Evolutionary conservation across 2,797 vertebrate species (phyloP), one percentile per base, ranked within the genome.

Genomic region (Eulemur albifrons): DNA sequence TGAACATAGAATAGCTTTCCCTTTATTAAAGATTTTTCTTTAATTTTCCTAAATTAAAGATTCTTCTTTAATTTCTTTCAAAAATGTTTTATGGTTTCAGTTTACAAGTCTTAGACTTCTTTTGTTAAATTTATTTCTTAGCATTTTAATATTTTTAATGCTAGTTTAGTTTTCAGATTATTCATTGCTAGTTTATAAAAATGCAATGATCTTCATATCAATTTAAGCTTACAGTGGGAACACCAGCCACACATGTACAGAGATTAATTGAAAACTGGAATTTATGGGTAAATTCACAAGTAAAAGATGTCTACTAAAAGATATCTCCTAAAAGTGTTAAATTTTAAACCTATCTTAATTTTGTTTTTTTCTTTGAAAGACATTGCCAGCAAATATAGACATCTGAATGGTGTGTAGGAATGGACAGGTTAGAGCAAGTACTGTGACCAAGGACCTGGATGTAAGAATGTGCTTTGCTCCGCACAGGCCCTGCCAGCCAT

Each of bases 301-400:
- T 32, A 23, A 79, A 79, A 30, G 17, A 82, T 12, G 12, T 2
- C 18, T 57, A 8, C 5, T 61, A 57, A 25, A 57, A 1, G 21
- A 23, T 13, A 57, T 65, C 63, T 92, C 25, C 45, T 50, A 38
- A 54, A 69, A 40, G 1, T 20, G 6, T 76, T 59, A 69, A 21
- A 76, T 67, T 76, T 75, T 27, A 79, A 54, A 14, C 7, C 27
- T 21, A 50, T 81, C n/a, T 54, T 76, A 54, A 83, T 67, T 48
- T 75, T 83, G 25, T 35, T 76, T 77, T 95, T 88, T 25, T 40
- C 72, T 87, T 70, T 85, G 45, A 70, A 88, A 87, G 48, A 65
- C 7, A 4, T 59, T 81, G 50, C 52, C 82, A 57, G 61, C 75
- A 48, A 70, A 81, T n/a, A 25, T 0, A 63, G 57, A 80, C 52